A percentile compares a stretch with the other conserved stretches of the same genome.
These are phyloP conservation scores for Microcebus tavaratra DNA, from an alignment of 2,113 vertebrate genomes.

Conservation along the genomic window DNA sequence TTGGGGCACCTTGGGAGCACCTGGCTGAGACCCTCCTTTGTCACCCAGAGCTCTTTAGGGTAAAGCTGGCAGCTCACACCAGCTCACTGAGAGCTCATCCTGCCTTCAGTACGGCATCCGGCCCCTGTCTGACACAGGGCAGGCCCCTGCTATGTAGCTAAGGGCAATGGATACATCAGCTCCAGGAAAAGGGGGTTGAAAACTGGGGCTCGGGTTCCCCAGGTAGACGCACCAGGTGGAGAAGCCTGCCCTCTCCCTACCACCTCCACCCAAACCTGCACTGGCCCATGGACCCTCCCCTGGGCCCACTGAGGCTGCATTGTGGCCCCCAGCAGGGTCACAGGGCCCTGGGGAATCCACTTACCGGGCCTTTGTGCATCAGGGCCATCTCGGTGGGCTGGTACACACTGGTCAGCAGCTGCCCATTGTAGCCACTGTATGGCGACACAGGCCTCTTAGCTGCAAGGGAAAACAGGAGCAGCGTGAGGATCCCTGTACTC, in stretches of 20 bases:
- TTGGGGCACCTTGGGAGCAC: neutral
- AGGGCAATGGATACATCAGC: fast-evolving
- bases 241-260: neutral
- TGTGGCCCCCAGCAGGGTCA: fast-evolving
- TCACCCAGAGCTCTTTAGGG: neutral
- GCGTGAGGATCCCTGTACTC: neutral
- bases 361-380: constrained; percentile 91
- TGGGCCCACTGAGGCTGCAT: neutral
- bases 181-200: neutral
- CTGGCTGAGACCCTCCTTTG: neutral
- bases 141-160: fast-evolving
- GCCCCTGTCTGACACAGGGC: fast-evolving
- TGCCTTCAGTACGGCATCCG: fast-evolving
- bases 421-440: constrained; percentile 94
- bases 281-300: fast-evolving
- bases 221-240: fast-evolving
- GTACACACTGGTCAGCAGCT: constrained; percentile 92
- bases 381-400: constrained; percentile 97
- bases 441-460: constrained; percentile 92
- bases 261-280: neutral
- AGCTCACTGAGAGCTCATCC: fast-evolving
- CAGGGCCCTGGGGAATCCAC: constrained; percentile 2
- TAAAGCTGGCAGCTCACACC: neutral
- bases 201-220: neutral
- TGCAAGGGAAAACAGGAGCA: constrained; percentile 66